Base-by-base conservation (phyloP, 2,797 vertebrate genomes). In the Fistularia tabacaria region DNA sequence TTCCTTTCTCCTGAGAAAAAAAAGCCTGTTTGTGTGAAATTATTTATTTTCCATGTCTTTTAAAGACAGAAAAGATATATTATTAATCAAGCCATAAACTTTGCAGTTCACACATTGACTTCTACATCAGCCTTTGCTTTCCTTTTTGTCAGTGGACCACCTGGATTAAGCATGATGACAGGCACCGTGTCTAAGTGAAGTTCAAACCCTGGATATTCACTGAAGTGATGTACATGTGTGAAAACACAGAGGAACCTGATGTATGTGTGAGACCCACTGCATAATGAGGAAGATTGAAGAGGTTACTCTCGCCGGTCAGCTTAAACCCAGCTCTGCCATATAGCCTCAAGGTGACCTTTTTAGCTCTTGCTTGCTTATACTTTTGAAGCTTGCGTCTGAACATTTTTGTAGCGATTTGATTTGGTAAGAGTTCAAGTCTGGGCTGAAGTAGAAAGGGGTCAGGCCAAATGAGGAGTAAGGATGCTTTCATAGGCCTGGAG, bases 11-110 rank as follows among this genome's bases (percentile, higher is more conserved):
- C 63, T 74, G 76, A 74, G 62, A 85, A 79, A 81, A 84, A 65
- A 59, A 85, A 82, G 81, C 83, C 80, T 85, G 25, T 25, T 25
- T 25, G 25, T 25, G 68, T 74, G 77, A 80, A 87, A 89, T 87
- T 80, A 86, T 88, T 90, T 85, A 86, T 84, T 69, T 79, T 74
- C 52, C 59, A 77, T 83, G 75, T 85, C 84, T 88, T 90, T 87
- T 72, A 83, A 80, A 80, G 77, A 70, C 77, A 53, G 65, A 70
- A 69, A 62, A 40, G 62, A 77, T 85, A 57, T 64, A 88, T 85
- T 81, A 87, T 88, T 85, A 74, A 87, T 78, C 36, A 1, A 48
- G 36, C 44, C 44, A 62, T 25, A 53, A 66, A 14, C 76, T 62
- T 69, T 56, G 77, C 62, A 54, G 59, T 62, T 66, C 77, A 64